Base-by-base conservation (phyloP, 2,888 invertebrate genomes). In the Hirtodrosophila duncani region DNA sequence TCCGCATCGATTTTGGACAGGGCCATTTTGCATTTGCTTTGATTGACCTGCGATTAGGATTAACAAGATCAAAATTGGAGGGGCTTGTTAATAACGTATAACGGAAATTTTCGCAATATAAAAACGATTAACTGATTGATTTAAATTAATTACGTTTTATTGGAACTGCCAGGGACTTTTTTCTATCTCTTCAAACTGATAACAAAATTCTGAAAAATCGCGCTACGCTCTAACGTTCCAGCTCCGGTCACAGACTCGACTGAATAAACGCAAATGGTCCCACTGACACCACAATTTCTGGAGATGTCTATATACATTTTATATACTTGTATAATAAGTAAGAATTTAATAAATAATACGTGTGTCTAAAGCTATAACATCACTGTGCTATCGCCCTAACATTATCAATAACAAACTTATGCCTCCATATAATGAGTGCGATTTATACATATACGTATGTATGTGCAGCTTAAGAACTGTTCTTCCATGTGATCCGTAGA, bases 1-100 rank as follows among this genome's bases (percentile, higher is more conserved):
- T 84, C 77, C 10, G 57, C 65, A 34, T 83, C 81, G 72, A 82
- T 79, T 58, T 84, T 83, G 37, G 81, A 83, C 44, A 84, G 46
- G 9, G 85, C 65, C 85, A 85, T 85, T 59, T 83, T 80, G 18
- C 79, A 64, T 48, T 65, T 75, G 41, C 65, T 81, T 44, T 83
- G 82, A 50, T 84, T 82, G 41, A 85, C 84, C 84, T 84, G 38
- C 0, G 34, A 21, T n/a, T 3, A 17, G 21, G 3, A 10, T 18
- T 18, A 37, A 33, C n/a, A 11, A 38, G 4, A 30, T 8, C 33
- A 41, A 37, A 27, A 9, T 17, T 24, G 27, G 17, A 3, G 16
- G 29, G 11, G 14, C 18, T 38, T 23, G 13, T 16, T 43, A n/a
- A 41, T 24, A 4, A 20, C 38, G 27, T 43, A n/a, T n/a, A n/a